Evolutionary conservation across 1,140 invertebrate genomes (phyloP).

Genomic region (Drosophila pectinifera): DNA sequence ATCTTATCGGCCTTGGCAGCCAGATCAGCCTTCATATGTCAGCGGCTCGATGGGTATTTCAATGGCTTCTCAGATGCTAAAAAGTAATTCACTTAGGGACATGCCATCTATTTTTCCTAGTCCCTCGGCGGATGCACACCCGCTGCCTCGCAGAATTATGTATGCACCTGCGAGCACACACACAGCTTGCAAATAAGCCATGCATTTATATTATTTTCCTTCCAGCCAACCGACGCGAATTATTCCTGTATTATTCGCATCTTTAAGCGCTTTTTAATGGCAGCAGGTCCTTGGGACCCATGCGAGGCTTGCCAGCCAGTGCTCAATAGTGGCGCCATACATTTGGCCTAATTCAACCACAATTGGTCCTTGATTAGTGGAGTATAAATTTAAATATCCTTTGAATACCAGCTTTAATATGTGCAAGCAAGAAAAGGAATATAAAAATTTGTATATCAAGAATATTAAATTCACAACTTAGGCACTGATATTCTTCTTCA

Average conservation of each 20-base stretch:
- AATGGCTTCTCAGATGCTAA: conserved; percentile 44
- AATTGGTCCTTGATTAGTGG: conserved; percentile 2
- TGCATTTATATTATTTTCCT: conserved; percentile 48
- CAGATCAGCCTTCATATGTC: conserved; percentile 42
- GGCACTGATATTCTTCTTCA: too few species aligned
- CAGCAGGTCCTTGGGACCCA: conserved; percentile 8
- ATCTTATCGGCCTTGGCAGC: conserved; percentile 10
- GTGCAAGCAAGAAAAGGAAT: too few species aligned
- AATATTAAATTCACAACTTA: too few species aligned
- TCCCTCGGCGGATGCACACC: conserved; percentile 26
- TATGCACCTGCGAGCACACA: conserved; percentile 53
- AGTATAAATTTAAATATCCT: too few species aligned
- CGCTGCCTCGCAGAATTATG: conserved; percentile 22
- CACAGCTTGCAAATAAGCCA: conserved; percentile 62
- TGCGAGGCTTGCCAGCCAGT: conserved; percentile 9
- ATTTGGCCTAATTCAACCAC: conserved; percentile 11
- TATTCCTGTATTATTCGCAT: conserved; percentile 33
- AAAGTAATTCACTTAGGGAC: conserved; percentile 61
- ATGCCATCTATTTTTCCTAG: conserved; percentile 11
- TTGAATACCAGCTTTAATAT: too few species aligned
- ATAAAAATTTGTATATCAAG: too few species aligned
- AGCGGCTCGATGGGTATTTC: conserved; percentile 48
- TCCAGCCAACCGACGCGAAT: conserved; percentile 4
- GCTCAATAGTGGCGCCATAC: conserved; percentile 1
- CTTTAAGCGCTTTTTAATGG: conserved; percentile 53